These are phyloP conservation scores for Heptranchias perlo DNA, from an alignment of 2,113 vertebrate genomes.

Conservation along the genomic window DNA sequence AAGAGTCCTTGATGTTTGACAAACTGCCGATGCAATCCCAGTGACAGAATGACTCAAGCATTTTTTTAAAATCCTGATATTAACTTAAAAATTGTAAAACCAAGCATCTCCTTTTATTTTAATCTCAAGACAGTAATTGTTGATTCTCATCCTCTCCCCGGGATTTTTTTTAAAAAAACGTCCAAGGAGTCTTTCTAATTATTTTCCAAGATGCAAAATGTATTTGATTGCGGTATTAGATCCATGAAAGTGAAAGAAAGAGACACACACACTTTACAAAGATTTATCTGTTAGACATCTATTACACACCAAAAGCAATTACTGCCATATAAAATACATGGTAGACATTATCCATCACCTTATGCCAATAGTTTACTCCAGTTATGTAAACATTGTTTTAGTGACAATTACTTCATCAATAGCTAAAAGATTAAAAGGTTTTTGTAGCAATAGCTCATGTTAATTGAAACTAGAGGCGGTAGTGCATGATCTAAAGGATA, in stretches of 20 bases:
- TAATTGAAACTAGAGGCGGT: neutral
- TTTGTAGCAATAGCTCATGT: neutral
- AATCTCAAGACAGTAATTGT: neutral
- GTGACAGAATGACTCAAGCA: neutral
- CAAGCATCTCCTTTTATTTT: neutral
- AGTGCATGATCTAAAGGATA: neutral
- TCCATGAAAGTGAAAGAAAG: neutral
- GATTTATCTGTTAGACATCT: neutral
- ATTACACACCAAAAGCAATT: neutral
- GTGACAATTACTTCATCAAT: neutral
- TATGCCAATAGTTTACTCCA: neutral
- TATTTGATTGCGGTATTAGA: neutral
- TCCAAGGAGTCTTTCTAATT: neutral
- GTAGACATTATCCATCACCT: neutral
- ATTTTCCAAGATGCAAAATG: neutral
- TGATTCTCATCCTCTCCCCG: neutral
- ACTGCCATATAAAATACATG: too few species aligned
- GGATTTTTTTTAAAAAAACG: neutral
- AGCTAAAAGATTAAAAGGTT: neutral
- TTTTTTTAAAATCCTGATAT: too few species aligned
- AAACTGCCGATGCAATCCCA: neutral
- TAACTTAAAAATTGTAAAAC: neutral
- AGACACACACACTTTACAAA: neutral
- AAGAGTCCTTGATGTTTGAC: neutral
- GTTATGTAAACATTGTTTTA: neutral